A percentile compares a stretch with the other conserved stretches of the same genome.
Conservation (phyloP, 2,888 invertebrate species). For the Schizaphis graminum region DNA sequence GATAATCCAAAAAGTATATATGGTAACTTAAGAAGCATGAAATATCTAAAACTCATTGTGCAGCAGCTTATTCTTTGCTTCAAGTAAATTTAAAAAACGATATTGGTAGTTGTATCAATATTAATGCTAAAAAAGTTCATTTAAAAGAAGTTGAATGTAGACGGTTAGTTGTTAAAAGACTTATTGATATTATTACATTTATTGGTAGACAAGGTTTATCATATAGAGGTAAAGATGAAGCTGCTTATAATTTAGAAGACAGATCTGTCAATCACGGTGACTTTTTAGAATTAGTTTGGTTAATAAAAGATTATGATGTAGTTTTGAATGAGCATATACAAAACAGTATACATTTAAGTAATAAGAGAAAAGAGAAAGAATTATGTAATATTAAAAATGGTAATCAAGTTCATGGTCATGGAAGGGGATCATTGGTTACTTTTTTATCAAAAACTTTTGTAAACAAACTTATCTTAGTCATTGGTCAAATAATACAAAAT, state of each 20-base stretch:
- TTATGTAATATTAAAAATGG: constrained; percentile 12
- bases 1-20: neutral
- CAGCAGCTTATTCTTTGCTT: constrained; percentile 23
- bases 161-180: constrained; percentile 12
- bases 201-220: constrained; percentile 63
- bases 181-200: constrained; percentile 46
- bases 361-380: constrained; percentile 11
- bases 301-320: constrained; percentile 34
- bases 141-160: constrained; percentile 34
- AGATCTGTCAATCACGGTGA: constrained; percentile 42
- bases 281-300: constrained; percentile 39
- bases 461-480: constrained; percentile 62
- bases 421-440: constrained; percentile 53
- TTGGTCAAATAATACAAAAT: constrained; percentile 51
- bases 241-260: constrained; percentile 34
- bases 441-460: constrained; percentile 60
- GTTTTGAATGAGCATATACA: constrained; percentile 34
- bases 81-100: constrained; percentile 20
- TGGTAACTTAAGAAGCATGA: constrained; percentile 4
- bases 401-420: constrained; percentile 41
- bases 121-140: constrained; percentile 10
- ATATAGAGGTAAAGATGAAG: constrained; percentile 26
- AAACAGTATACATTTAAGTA: constrained; percentile 26
- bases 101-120: constrained; percentile 39
- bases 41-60: neutral